A percentile compares a stretch with the other conserved stretches of the same genome.
Conservation (phyloP, 2,797 vertebrate genomes). For the Babyrousa celebensis region DNA sequence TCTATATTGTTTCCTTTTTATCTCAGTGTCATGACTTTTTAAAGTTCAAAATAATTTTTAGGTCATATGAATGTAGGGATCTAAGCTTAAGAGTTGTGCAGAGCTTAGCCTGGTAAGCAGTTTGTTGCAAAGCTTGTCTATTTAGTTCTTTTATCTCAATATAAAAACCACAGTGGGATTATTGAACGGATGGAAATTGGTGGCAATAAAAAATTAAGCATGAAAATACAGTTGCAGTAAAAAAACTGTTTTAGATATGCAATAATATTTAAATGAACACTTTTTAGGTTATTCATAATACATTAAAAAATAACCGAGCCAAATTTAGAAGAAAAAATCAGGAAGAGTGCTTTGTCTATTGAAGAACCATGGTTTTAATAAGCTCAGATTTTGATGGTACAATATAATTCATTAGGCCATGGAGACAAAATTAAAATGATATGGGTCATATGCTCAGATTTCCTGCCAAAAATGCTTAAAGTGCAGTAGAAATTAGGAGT, state of each 20-base stretch:
- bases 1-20: slow-evolving; percentile 73
- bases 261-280: slow-evolving; percentile 67
- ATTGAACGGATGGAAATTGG: slow-evolving; percentile 62
- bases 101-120: slow-evolving; percentile 6
- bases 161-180: slow-evolving; percentile 63
- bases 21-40: slow-evolving; percentile 50
- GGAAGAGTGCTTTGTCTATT: neutral
- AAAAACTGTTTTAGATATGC: slow-evolving; percentile 59
- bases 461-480: neutral
- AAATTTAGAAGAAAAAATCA: slow-evolving; percentile 51
- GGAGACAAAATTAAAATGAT: slow-evolving; percentile 34
- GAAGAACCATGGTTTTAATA: slow-evolving; percentile 42
- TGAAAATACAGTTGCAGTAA: slow-evolving; percentile 70
- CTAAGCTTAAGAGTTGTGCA: neutral
- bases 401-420: neutral
- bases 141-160: slow-evolving; percentile 69
- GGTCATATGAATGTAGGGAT: neutral
- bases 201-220: slow-evolving; percentile 72
- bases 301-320: slow-evolving; percentile 49
- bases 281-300: slow-evolving; percentile 70
- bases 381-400: neutral
- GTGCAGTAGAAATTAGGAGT: neutral
- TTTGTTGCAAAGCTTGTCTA: slow-evolving; percentile 17
- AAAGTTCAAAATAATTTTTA: slow-evolving; percentile 65
- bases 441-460: neutral